phyloP scores from a whole-genome alignment of 2,797 vertebrate genomes.

The Chelon auratus region DNA sequence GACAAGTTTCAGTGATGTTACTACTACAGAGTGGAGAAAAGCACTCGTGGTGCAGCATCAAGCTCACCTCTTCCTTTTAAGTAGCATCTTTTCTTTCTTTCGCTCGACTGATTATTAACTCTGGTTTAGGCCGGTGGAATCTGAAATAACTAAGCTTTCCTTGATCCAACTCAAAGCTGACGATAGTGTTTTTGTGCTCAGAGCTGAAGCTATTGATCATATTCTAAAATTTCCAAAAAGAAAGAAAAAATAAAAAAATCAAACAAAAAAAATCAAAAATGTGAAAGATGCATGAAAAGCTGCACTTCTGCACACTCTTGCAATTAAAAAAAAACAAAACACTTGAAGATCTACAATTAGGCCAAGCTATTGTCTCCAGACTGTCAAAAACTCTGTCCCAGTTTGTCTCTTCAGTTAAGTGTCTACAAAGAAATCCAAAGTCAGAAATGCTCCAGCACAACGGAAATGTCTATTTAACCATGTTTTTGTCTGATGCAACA shows the following conservation, averaged over 20 bases:
- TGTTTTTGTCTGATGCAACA: slow-evolving; percentile 85
- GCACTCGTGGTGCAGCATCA: slow-evolving; percentile 2
- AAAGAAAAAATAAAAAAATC: slow-evolving; percentile 19
- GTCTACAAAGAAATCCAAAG: slow-evolving; percentile 58
- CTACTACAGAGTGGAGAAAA: neutral
- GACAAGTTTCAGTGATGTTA: slow-evolving; percentile 37
- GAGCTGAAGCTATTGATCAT: slow-evolving; percentile 81
- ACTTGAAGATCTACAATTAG: slow-evolving; percentile 34
- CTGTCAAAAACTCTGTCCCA: slow-evolving; percentile 20
- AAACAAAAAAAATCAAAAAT: slow-evolving; percentile 58
- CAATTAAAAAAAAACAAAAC: slow-evolving; percentile 40
- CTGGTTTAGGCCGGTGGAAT: slow-evolving; percentile 82
- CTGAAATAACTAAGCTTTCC: slow-evolving; percentile 71
- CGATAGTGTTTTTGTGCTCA: slow-evolving; percentile 68
- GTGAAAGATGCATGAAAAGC: slow-evolving; percentile 68
- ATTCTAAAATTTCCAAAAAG: slow-evolving; percentile 72
- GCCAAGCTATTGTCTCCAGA: slow-evolving; percentile 29
- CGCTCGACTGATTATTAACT: slow-evolving; percentile 60
- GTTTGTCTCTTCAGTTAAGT: slow-evolving; percentile 32
- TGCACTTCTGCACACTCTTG: slow-evolving; percentile 35
- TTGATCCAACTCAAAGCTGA: slow-evolving; percentile 73
- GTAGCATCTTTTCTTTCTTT: slow-evolving; percentile 80
- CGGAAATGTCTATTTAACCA: slow-evolving; percentile 78
- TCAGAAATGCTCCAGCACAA: slow-evolving; percentile 63
- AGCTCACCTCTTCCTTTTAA: slow-evolving; percentile 76